Base-by-base conservation (phyloP, 2,888 invertebrate species). In the Hemistola chrysoprasaria region DNA sequence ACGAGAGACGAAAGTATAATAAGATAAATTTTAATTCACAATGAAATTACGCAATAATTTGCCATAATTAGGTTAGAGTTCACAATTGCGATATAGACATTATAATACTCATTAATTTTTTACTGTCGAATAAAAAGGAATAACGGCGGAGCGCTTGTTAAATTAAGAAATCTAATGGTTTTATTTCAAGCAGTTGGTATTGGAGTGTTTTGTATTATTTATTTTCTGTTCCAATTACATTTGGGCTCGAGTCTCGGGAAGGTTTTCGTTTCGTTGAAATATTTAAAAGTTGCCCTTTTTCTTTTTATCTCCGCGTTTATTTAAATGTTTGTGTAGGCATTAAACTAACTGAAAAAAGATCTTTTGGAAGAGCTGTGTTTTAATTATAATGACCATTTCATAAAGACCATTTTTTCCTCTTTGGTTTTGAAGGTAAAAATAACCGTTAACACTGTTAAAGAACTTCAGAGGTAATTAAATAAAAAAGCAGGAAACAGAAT, bases 121-220 rank as follows among this genome's bases (percentile, higher is more conserved):
- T 35, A 44, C 30, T 24, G 38, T 25, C 25, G 21, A 26, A 34
- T 44, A 34, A 39, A 34, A 44, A 35, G 10, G 38, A 8, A 31
- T 29, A 33, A 23, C 23, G 23, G 26, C 38, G 38, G 16, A 34
- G 16, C n/a, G 7, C 26, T 36, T 37, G 37, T 33, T 42, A 43
- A 38, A 38, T 43, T 43, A 34, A 38, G 29, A 38, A 43, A 43
- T 38, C 30, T 43, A 43, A 43, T 43, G 33, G 38, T 43, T 38
- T 38, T 38, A 43, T 43, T 38, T 34, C 38, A 34, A 34, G 38
- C 22, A 29, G 28, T n/a, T n/a, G n/a, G n/a, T 37, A 42, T 37
- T 25, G 33, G 34, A 38, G 33, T 25, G 34, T 33, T 37, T 26
- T 43, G 29, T 43, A 37, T 34, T 43, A 34, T 43, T 43, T 38